phyloP scores from a whole-genome alignment of 2,797 vertebrate species.

The Glossophaga mutica region DNA sequence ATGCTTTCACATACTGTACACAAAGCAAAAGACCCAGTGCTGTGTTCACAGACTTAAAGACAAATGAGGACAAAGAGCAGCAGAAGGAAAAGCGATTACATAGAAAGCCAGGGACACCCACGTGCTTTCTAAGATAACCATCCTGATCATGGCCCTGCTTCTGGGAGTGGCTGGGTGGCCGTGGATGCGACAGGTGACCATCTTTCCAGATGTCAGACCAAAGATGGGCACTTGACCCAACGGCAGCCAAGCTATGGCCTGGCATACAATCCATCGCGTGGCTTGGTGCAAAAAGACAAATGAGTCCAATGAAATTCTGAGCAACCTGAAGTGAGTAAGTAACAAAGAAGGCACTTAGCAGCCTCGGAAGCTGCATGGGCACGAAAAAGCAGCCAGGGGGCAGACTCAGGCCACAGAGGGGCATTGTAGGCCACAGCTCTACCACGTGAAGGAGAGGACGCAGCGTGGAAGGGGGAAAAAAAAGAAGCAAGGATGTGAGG shows the following conservation, averaged over 20 bases:
- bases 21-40: not conserved
- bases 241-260: not conserved
- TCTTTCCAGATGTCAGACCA: not conserved
- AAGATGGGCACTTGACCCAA: not conserved
- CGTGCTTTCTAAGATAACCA: not conserved
- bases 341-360: not conserved
- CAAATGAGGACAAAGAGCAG: not conserved
- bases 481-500: not conserved
- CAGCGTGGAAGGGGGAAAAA: not conserved
- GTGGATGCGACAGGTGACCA: accelerated
- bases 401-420: not conserved
- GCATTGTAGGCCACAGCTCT: not conserved
- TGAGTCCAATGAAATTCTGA: not conserved
- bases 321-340: not conserved
- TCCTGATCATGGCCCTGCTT: not conserved
- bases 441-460: not conserved
- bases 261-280: no score
- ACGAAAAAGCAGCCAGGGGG: not conserved
- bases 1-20: not conserved
- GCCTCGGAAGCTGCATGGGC: not conserved
- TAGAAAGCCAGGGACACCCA: not conserved
- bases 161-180: not conserved
- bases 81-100: not conserved
- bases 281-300: not conserved
- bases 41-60: not conserved